These are phyloP conservation scores for Thalassoma bifasciatum DNA, from an alignment of 2,113 vertebrate genomes.

Conservation along the genomic window DNA sequence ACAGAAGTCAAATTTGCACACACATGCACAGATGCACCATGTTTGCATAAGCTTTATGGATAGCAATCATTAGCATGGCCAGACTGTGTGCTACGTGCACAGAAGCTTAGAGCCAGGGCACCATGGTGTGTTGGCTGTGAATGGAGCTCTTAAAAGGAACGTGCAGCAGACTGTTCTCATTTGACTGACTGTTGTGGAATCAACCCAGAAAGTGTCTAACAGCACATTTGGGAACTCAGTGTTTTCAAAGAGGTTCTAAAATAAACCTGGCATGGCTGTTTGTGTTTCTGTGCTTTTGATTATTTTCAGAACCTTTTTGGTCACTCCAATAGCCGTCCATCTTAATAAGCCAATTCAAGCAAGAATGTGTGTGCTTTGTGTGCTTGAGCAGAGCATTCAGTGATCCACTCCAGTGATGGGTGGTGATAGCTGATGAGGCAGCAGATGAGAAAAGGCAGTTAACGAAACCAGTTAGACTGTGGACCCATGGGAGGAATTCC, in stretches of 20 bases:
- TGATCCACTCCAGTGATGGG: constrained; percentile 32
- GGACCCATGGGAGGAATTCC: neutral
- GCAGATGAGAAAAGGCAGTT: constrained; percentile 2
- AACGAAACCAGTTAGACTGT: constrained; percentile 12
- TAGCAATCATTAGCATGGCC: constrained; percentile 42
- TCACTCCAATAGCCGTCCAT: neutral
- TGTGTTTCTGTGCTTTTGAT: neutral
- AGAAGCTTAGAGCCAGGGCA: constrained; percentile 23
- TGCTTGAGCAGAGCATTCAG: constrained; percentile 12
- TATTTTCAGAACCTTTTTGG: constrained; percentile 8
- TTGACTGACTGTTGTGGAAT: constrained; percentile 32
- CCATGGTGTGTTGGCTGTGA: constrained; percentile 39
- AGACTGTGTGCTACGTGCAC: constrained; percentile 31
- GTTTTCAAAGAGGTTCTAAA: neutral
- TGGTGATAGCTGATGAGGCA: constrained; percentile 30
- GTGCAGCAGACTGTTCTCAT: constrained; percentile 27
- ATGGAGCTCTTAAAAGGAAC: constrained; percentile 43
- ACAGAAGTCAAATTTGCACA: neutral
- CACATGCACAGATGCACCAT: neutral
- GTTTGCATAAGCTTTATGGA: constrained; percentile 46
- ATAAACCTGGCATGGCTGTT: neutral
- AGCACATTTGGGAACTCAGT: neutral
- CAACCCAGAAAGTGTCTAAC: constrained; percentile 16
- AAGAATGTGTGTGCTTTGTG: neutral
- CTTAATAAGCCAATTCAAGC: constrained; percentile 7